Base-by-base conservation (phyloP, 2,797 vertebrate species). In the Lateolabrax maculatus region DNA sequence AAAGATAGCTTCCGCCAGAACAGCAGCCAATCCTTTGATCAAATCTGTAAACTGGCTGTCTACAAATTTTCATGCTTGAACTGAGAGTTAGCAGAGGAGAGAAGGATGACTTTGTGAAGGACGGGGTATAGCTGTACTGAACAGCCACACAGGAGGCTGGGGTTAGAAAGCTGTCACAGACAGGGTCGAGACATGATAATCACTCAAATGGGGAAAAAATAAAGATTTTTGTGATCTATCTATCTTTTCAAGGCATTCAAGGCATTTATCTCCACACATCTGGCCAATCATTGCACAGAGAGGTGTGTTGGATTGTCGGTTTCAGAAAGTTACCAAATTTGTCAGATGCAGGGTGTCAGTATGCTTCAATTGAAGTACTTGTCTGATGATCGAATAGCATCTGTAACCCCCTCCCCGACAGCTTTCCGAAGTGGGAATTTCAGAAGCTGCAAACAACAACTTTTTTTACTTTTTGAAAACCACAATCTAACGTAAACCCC, bases 21-120 rank as follows among this genome's bases (percentile, higher is more conserved):
- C 43, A 15, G 36, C 55, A 19, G 77, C 48, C 51, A 63, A 21
- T 71, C 25, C n/a, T 46, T 29, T 12, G 29, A 66, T 70, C 34
- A 56, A n/a, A 76, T 72, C 62, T 81, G 64, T 77, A 21, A 69
- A 81, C 57, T 31, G 61, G 69, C 65, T 56, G 68, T 62, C 75
- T 41, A 29, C 19, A 73, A 13, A 31, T 71, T 1, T 51, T 25
- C 23, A 73, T 67, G 67, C 58, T 46, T 31, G 3, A 37, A 61
- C 3, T 37, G 34, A 68, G 71, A n/a, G 18, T 39, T 12, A 18
- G 23, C 9, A 12, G 29, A 57, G 21, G 37, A 44, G 55, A 56
- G 29, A 44, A 27, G 31, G 31, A 53, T 0, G 9, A 63, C 27
- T 60, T 29, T 43, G 39, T 19, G 16, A 70, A 63, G 43, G 52